Base-by-base conservation (phyloP, 2,888 invertebrate species). In the Troglohyphantes excavatus region DNA sequence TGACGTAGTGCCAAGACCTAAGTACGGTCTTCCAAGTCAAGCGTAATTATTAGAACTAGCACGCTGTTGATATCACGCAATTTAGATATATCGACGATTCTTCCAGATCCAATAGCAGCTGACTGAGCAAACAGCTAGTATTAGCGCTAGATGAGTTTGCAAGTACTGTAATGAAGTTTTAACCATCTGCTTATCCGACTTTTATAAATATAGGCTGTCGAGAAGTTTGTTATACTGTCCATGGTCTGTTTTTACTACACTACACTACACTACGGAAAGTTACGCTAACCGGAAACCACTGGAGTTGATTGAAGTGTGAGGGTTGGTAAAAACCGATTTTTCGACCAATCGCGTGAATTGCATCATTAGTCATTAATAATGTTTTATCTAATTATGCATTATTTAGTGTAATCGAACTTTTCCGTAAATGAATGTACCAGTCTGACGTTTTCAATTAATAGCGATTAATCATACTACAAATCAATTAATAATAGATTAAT, bases 171-270 rank as follows among this genome's bases (percentile, higher is more conserved):
- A 84, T 84, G 84, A 75, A 53, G 65, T 67, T 59, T 83, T 73
- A 83, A 73, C 84, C 84, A 84, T 75, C 84, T 84, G 84, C 84
- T 65, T 75, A 75, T 53, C 63, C 67, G 68, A 1, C 6, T 33
- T 75, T 59, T 67, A 29, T 84, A 84, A 84, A 84, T 75, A 84
- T 67, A 84, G 84, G 75, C 59, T 84, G 53, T 67, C 75, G 26
- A 84, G 59, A 46, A 29, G 46, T 26, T 46, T 46, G 43, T 78
- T 78, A 33, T 59, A 61, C 61, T 29, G 53, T 21, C n/a, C 33
- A 72, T 26, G 46, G 26, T 43, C 46, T 43, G 21, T 46, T 46
- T 46, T 72, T 72, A 26, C 46, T n/a, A 33, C 46, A 9, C 33
- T 72, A 39, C 17, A 26, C 46, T n/a, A 33, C 46, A 9, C 33